These are phyloP conservation scores for Megalops atlanticus DNA, from an alignment of 2,113 vertebrate genomes.

Conservation along the genomic window DNA sequence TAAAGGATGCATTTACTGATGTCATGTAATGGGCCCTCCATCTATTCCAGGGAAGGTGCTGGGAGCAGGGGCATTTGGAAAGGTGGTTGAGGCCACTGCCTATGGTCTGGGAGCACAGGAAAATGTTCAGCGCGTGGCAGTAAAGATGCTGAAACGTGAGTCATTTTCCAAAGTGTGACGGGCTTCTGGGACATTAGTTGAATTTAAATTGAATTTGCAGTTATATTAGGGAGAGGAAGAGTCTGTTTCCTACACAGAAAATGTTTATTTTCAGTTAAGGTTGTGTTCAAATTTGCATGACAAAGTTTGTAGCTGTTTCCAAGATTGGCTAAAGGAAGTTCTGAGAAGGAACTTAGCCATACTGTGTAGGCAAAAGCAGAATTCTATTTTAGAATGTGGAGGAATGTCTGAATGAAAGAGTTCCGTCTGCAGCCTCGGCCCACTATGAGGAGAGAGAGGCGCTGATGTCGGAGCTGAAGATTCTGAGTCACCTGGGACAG, in stretches of 20 bases:
- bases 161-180: neutral
- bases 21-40: neutral
- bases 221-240: no score
- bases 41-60: constrained; percentile 83
- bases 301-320: neutral
- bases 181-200: neutral
- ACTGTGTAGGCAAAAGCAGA: neutral
- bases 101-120: constrained; percentile 90
- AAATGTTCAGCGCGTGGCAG: constrained; percentile 85
- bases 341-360: neutral
- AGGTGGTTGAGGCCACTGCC: constrained; percentile 92
- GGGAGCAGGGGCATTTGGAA: constrained; percentile 94
- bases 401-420: neutral
- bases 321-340: neutral
- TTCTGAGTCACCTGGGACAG: constrained; percentile 66
- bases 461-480: constrained; percentile 69
- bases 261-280: no score
- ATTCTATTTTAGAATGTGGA: neutral
- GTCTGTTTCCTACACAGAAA: no score
- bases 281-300: no score
- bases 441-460: constrained; percentile 49
- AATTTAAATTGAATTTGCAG: no score
- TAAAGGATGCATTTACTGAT: neutral
- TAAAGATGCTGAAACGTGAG: constrained; percentile 98
- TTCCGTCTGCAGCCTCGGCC: constrained; percentile 47